Conservation (phyloP, 64 coral and sea anemone genomes). For the Astreopora myriophthalma region DNA sequence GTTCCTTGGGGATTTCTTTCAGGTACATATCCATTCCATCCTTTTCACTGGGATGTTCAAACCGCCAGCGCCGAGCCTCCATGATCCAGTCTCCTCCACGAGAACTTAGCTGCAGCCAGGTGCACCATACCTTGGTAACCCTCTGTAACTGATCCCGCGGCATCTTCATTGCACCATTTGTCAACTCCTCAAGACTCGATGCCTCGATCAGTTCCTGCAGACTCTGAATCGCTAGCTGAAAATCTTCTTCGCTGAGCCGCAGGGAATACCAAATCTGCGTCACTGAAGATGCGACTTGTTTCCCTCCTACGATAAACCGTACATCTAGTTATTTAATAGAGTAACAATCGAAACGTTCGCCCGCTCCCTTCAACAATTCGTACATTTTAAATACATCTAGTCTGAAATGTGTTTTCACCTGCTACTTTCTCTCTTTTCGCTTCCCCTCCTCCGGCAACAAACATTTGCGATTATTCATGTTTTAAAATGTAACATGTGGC, state of each 20-base stretch:
- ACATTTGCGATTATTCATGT: no score
- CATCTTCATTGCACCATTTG: constrained; percentile 37
- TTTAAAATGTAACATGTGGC: no score
- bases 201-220: constrained; percentile 27
- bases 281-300: constrained; percentile 40
- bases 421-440: no score
- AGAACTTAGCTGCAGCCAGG: constrained; percentile 23
- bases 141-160: background rate
- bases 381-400: no score
- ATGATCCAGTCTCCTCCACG: background rate
- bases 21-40: constrained; percentile 1
- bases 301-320: constrained; percentile 7
- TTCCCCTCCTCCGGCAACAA: no score
- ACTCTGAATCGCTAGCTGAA: background rate
- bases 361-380: no score
- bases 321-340: background rate
- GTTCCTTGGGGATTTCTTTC: constrained; percentile 45
- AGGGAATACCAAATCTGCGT: constrained; percentile 75
- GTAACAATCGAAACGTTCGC: no score
- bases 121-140: constrained; percentile 17
- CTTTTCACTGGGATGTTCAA: background rate
- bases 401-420: no score
- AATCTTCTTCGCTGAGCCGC: constrained; percentile 17
- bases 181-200: constrained; percentile 38
- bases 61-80: background rate